These are phyloP conservation scores for Branchellion lobata DNA, from an alignment of 2,888 invertebrate species.

Conservation along the genomic window DNA sequence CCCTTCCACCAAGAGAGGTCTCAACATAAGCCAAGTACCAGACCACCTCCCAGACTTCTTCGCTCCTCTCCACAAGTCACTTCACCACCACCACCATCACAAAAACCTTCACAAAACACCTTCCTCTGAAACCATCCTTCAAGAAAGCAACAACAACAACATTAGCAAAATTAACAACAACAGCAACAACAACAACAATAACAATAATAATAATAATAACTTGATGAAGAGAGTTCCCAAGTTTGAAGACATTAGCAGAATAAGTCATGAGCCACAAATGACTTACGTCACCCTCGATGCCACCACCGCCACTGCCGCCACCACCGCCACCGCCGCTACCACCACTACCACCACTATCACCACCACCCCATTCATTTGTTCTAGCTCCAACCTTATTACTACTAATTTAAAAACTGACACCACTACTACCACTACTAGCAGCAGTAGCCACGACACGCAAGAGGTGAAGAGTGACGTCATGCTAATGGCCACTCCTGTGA, in stretches of 20 bases:
- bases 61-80: no score
- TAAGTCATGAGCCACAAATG: slow-evolving; percentile 48
- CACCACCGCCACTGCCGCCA: background rate
- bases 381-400: background rate
- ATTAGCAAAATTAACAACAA: background rate
- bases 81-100: no score
- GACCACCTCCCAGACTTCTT: no score
- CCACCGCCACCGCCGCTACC: background rate
- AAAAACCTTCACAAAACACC: no score
- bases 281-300: background rate
- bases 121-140: no score
- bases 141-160: no score
- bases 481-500: slow-evolving; percentile 35
- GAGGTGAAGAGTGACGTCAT: slow-evolving; percentile 15
- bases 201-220: background rate
- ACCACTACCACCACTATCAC: no score
- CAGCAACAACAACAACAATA: background rate
- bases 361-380: no score
- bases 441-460: background rate
- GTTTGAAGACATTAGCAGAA: slow-evolving; percentile 58
- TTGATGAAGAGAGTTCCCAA: slow-evolving; percentile 56
- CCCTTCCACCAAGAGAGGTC: no score
- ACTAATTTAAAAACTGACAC: background rate
- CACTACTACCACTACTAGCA: background rate
- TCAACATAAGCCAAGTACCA: no score